A percentile compares a stretch with the other conserved stretches of the same genome.
Evolutionary conservation across 2,113 vertebrate genomes (phyloP).

Genomic region (Archocentrus centrarchus): DNA sequence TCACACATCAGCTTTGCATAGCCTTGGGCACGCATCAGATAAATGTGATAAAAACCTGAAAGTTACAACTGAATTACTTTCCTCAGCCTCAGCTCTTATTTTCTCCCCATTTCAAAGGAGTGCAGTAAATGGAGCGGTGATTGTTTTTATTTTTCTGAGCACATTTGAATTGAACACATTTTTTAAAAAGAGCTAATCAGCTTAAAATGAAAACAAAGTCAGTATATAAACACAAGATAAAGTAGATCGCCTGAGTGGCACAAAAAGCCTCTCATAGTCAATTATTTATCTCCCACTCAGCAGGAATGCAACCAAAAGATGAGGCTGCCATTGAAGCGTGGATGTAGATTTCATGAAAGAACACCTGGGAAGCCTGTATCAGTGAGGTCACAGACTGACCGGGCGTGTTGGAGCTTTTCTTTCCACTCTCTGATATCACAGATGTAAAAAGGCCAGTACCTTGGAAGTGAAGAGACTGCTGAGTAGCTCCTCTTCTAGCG

Average conservation of each 20-base stretch:
- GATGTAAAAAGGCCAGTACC: slow-evolving; percentile 76
- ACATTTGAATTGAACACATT: background rate
- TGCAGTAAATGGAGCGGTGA: background rate
- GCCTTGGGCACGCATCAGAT: background rate
- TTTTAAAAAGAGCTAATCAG: background rate
- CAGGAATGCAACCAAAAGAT: background rate
- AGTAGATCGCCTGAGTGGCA: background rate
- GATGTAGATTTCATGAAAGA: slow-evolving; percentile 26
- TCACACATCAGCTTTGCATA: background rate
- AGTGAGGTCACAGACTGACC: background rate
- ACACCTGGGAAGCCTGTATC: slow-evolving; percentile 11
- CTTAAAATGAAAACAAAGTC: background rate
- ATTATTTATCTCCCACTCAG: background rate
- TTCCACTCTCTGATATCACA: slow-evolving; percentile 22
- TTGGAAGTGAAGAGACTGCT: slow-evolving; percentile 90
- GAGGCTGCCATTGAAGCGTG: background rate
- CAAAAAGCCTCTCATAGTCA: background rate
- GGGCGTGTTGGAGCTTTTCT: background rate
- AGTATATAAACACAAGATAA: background rate
- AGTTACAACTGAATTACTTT: slow-evolving; percentile 3
- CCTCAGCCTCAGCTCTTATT: slow-evolving; percentile 4
- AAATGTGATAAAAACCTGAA: background rate
- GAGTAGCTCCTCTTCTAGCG: slow-evolving; percentile 89
- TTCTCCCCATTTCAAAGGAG: background rate
- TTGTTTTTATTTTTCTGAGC: background rate